Base-by-base conservation (phyloP, 2,888 invertebrate species). In the Tanypteryx hageni region DNA sequence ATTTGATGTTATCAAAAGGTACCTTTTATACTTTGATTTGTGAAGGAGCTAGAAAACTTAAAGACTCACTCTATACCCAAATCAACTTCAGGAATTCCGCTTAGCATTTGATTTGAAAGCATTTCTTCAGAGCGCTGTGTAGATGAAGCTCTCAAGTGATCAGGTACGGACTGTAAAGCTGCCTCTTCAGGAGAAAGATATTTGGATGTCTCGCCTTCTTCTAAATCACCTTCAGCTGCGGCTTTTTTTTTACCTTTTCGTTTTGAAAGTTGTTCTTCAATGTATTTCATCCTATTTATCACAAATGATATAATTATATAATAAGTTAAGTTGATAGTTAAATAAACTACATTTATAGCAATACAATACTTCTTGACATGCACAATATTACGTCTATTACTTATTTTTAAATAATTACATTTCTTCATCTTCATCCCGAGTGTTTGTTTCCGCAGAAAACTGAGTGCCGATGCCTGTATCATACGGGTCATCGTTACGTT, bases 41-140 rank as follows among this genome's bases (percentile, higher is more conserved):
- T 44, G 44, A 44, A 44, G 44, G 44, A 44, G 44, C 1, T 44
- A 44, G 44, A 44, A 44, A 44, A 44, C 44, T 44, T 44, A 44
- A 44, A 44, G 82, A 95, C 96, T 95, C 94, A 97, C 96, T 99
- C 99, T 94, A 99, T 99, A n/a, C 99, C 99, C 92, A 99, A 96
- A 95, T 99, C 99, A 0, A 99, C 98, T 96, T 99, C 99, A 0
- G 99, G 99, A 93, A 99, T 99, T 68, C 99, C 99, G 94, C 99
- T 99, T 8, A 99, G 96, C 99, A 99, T 99, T 96, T 99, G 99
- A 96, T 99, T 99, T 5, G 99, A 99, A 94, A 99, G 96, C 99
- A 99, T 99, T 96, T 99, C 99, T 95, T 99, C 99, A 2, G 98
- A 99, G 94, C 98, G 96, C 94, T 98, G 98, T 0, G 98, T 97